Base-by-base conservation (phyloP, 2,888 invertebrate species). In the Trichogramma dendrolimi region DNA sequence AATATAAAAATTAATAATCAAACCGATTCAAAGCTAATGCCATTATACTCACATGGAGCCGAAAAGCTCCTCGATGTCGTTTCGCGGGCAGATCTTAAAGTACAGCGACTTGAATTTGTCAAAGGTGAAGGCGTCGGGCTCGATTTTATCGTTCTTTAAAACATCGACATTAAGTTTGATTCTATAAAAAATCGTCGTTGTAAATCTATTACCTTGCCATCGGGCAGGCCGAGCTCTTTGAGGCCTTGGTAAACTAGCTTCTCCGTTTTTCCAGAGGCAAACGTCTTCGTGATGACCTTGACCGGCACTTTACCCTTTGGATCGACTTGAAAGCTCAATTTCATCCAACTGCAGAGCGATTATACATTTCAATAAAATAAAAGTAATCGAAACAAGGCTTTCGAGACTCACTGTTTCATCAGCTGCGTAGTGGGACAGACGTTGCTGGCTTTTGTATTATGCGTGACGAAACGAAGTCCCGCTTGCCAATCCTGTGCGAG, bases 401-500 rank as follows among this genome's bases (percentile, higher is more conserved):
- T 49, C 61, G 1, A 46, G n/a, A 92, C 96, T 88, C 87, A 99
- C 98, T 99, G 98, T 85, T 99, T 99, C 90, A 93, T 94, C 67
- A 99, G 86, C 81, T 91, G 94, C 62, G 91, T 96, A 80, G 91
- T 87, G 40, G 95, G 94, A 80, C 98, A 99, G 70, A 95, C 91
- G 82, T 98, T 98, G 82, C 89, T 92, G 77, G 91, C 91, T 85
- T 96, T 97, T 83, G 91, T 94, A 83, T 96, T 97, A 83, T 97
- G 96, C 65, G 96, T 94, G 75, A 98, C 88, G 72, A 83, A 83
- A 71, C 96, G 88, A 67, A 99, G 85, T 64, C 89, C 88, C 75
- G 89, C 87, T 83, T 96, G 92, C 98, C 98, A 99, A 72, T 85
- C 87, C 96, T 97, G 81, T 51, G 52, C 49, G 63, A 64, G 50